A percentile compares a stretch with the other conserved stretches of the same genome.
Evolutionary conservation across 2,797 vertebrate species (phyloP).

Genomic region (Bradypus variegatus): DNA sequence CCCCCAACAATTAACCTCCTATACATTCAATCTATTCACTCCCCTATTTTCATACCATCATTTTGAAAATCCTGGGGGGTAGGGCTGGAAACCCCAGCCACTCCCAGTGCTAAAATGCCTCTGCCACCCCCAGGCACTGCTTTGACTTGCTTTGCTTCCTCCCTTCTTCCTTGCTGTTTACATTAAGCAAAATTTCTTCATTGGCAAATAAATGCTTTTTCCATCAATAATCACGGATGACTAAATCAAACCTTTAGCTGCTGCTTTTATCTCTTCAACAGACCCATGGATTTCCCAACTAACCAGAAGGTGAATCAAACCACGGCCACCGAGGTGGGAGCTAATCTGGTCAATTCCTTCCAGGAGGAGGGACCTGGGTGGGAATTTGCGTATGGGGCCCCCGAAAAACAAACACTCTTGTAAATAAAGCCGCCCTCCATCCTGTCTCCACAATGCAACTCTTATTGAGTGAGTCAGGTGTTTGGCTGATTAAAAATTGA

Average conservation of each 20-base stretch:
- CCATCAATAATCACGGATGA: slow-evolving; percentile 63
- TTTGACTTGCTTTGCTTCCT: not conserved
- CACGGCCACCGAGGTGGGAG: slow-evolving; percentile 44
- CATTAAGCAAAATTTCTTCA: slow-evolving; percentile 69
- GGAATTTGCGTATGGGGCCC: slow-evolving; percentile 80
- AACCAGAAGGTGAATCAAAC: slow-evolving; percentile 64
- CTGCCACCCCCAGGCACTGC: not conserved
- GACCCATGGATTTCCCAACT: slow-evolving; percentile 69
- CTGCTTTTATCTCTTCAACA: slow-evolving; percentile 62
- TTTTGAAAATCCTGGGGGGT: not conserved
- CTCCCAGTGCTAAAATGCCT: not conserved
- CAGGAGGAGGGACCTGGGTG: slow-evolving; percentile 65
- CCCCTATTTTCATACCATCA: not conserved
- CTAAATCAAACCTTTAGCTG: slow-evolving; percentile 62
- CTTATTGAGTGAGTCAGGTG: slow-evolving; percentile 99
- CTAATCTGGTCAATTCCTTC: slow-evolving; percentile 65
- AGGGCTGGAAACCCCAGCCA: not conserved
- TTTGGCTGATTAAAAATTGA: slow-evolving; percentile 99
- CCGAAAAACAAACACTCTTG: slow-evolving; percentile 88
- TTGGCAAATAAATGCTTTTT: slow-evolving; percentile 63
- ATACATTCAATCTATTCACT: not conserved
- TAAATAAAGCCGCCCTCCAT: slow-evolving; percentile 93
- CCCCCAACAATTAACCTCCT: not conserved
- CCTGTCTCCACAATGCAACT: slow-evolving; percentile 84
- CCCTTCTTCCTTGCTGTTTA: slow-evolving; percentile 28